Evolutionary conservation across 2,888 invertebrate genomes (phyloP), one percentile per base, ranked within the genome.

Genomic region (Halictus ligatus): DNA sequence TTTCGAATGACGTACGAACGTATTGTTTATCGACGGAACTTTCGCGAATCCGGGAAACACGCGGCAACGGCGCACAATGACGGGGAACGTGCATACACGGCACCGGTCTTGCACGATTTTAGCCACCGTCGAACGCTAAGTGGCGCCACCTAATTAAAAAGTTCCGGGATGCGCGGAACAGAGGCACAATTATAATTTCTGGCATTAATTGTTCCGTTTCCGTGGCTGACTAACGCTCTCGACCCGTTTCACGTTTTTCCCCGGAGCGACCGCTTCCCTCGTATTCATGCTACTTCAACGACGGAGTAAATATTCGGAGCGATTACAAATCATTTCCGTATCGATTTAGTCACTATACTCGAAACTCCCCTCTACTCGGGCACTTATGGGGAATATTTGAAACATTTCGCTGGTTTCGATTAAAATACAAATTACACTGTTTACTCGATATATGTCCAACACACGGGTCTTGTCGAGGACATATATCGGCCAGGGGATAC

Each of bases 131-230:
- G 80, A 84, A 84, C 75, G 75, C 3, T 84, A 76, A 85, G 84
- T 79, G 85, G 76, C 78, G 75, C 75, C 72, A 67, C 78, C 85
- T 86, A 86, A 86, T 86, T 86, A 86, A 86, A 85, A 85, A 85
- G 84, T 85, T 85, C 73, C 84, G 29, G 54, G 75, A 54, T 69
- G 50, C 50, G 4, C 29, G 46, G 54, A 46, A 58, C 73, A 29
- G 58, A 50, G 73, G 75, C 67, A 76, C 84, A 84, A 85, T 85
- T 85, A 80, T 85, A 76, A 85, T 85, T 85, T 85, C 75, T 67
- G 73, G 85, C 76, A 74, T 85, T 84, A 84, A 85, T 85, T 80
- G 85, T 85, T 84, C 79, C 80, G 73, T 84, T 84, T 85, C 73
- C 67, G 73, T 40, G 35, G 75, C 58, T 13, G 54, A 46, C 67